Evolutionary conservation across 2,113 vertebrate genomes (phyloP), one percentile per base, ranked within the genome.

Genomic region (Cryptomyrus ogoouensis): DNA sequence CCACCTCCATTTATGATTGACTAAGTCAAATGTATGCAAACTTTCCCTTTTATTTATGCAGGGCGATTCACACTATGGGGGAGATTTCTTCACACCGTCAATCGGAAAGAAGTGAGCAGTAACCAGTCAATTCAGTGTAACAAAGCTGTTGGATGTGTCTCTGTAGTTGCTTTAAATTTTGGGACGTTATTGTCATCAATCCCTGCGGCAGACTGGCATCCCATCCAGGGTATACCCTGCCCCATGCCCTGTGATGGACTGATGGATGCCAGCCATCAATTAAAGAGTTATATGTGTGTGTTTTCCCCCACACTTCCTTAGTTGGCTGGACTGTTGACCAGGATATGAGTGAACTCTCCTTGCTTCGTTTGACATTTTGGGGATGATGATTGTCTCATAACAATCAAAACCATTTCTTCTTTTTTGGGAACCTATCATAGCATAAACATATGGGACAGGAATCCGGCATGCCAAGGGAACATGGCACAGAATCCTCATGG

Each of bases 311-410:
- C 15, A 52, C 19, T 24, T 53, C n/a, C 49, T 44, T 10, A 83
- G 39, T 24, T 39, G 62, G 70, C 10, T 50, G 46, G 58, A 66
- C 10, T 87, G 44, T 74, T 42, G 9, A 90, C 83, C 49, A 47
- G 53, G 27, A 13, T 35, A 49, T 52, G 83, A 31, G 42, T 46
- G 56, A 52, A 66, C 13, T 50, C 56, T 10, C 24, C 1, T 4
- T 77, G 13, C n/a, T 52, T 35, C 4, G 31, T 53, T 84, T 19
- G 2, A 84, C 13, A 44, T 87, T 47, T 53, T 31, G 50, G 88
- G 86, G 89, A 85, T 90, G 84, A 77, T 89, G 88, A 92, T 93
- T 94, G 93, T 93, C 90, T 80, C 87, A 15, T 89, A 87, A 88
- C 50, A 83, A 86, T 90, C 88, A 92, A 93, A 92, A 90, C 66